Percentiles rank a stretch among this genome's conserved stretches.
Conservation (phyloP, 92 coral and sea anemone species). For the Bergia puertoricense region DNA sequence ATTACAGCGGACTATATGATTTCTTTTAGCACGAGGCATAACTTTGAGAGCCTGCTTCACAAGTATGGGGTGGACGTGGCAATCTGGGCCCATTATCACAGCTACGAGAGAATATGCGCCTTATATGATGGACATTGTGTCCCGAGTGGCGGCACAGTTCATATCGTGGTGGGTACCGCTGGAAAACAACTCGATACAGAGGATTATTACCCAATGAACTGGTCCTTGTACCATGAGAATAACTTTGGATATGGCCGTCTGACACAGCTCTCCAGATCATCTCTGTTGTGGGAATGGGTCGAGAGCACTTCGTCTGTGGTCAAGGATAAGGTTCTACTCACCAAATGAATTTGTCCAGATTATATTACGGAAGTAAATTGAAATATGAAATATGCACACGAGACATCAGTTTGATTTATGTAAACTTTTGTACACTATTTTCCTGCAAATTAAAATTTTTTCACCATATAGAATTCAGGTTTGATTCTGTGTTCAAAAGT, state of each 20-base stretch:
- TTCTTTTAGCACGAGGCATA: slow-evolving; percentile 74
- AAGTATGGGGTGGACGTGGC: slow-evolving; percentile 88
- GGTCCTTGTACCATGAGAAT: slow-evolving; percentile 85
- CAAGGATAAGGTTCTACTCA: slow-evolving; percentile 76
- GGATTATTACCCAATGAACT: slow-evolving; percentile 71
- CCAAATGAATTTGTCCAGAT: slow-evolving; percentile 41
- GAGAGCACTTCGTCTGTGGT: slow-evolving; percentile 70
- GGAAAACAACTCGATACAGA: slow-evolving; percentile 70
- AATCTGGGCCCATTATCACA: slow-evolving; percentile 97
- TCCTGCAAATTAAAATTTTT: no score
- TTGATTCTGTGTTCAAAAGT: no score
- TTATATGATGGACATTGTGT: slow-evolving; percentile 66
- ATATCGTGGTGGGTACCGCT: slow-evolving; percentile 92
- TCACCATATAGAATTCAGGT: no score
- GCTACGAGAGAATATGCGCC: slow-evolving; percentile 95
- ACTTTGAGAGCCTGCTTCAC: slow-evolving; percentile 75
- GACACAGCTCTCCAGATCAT: slow-evolving; percentile 72
- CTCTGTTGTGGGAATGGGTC: slow-evolving; percentile 88
- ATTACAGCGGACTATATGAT: slow-evolving; percentile 79
- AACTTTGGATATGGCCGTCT: slow-evolving; percentile 90
- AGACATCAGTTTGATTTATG: no score
- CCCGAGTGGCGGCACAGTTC: slow-evolving; percentile 71
- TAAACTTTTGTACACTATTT: no score
- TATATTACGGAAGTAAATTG: not conserved
- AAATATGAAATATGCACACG: not conserved